Base-by-base conservation (phyloP, 2,797 vertebrate species). In the Myotis planiceps region DNA sequence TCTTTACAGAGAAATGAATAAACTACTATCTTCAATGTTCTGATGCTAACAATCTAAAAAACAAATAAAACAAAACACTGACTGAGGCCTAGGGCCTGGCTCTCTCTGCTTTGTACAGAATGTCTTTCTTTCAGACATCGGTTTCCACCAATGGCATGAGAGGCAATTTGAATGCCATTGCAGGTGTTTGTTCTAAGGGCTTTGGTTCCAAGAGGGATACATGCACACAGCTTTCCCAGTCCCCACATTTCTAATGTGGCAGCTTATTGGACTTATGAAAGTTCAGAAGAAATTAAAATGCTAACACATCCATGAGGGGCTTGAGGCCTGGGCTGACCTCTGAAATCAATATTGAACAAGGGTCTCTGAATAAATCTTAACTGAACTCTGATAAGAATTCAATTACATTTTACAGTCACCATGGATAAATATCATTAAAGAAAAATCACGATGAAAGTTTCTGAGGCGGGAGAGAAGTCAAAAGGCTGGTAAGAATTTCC, bases 301-400 rank as follows among this genome's bases (percentile, higher is more conserved):
- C 23, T 65, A 84, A 91, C 51, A 63, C 2, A 60, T 72, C 25
- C 72, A 74, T 83, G 25, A 15, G 90, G 65, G 25, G 6, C 19
- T 66, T 29, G 10, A 82, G 58, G 49, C 32, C 63, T 81, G 12
- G 42, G 80, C 19, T 84, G 49, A 89, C 88, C 45, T 79, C 53
- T 60, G 71, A 32, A 93, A 92, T 95, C 71, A 79, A 91, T 91
- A 92, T 10, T 65, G 14, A 88, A 75, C 66, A 49, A 34, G 49
- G 63, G 63, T 72, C 80, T 84, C 13, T 79, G n/a, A 69, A 55
- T 71, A 89, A 90, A 96, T 71, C 27, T 84, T 93, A 80, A 71
- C n/a, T 76, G 49, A 97, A 90, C 90, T 79, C 83, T 88, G 82
- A 80, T 87, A 92, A 95, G 32, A 93, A 86, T 88, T 87, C 75